A percentile compares a stretch with the other conserved stretches of the same genome.
These are phyloP conservation scores for Circaetus gallicus DNA, from an alignment of 2,113 vertebrate genomes.

Conservation along the genomic window DNA sequence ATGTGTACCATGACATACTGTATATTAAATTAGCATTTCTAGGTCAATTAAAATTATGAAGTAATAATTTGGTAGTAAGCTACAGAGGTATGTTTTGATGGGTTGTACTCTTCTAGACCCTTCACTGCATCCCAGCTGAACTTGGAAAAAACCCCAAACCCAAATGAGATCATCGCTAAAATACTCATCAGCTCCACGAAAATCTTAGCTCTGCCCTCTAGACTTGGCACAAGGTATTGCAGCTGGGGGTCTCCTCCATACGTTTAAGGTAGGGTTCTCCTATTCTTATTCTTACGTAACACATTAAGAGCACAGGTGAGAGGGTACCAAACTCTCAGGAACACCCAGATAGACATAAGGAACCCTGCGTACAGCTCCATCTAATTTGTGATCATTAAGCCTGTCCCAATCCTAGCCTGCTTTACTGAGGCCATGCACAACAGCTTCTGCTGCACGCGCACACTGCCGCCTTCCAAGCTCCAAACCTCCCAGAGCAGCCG, in stretches of 20 bases:
- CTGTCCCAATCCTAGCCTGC: neutral
- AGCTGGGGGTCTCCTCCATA: neutral
- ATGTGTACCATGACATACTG: neutral
- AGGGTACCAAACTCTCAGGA: neutral
- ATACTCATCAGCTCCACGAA: neutral
- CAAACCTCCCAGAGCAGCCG: neutral
- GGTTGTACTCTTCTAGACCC: neutral
- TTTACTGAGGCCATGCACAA: neutral
- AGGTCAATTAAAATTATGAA: neutral
- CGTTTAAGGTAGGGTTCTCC: neutral
- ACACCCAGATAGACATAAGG: neutral
- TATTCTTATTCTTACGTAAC: neutral
- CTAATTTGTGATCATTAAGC: neutral
- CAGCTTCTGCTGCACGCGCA: neutral
- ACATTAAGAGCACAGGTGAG: neutral
- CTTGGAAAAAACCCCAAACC: accelerated
- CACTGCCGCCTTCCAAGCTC: neutral
- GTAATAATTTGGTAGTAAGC: neutral
- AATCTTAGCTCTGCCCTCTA: neutral
- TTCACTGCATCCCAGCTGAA: neutral
- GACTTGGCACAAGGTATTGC: neutral
- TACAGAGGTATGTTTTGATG: neutral
- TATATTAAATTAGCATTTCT: neutral
- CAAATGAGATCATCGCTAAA: neutral
- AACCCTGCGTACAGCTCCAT: neutral